Percentiles rank a stretch among this genome's conserved stretches.
Conservation (phyloP, 1,140 invertebrate species). For the Penaeus indicus region DNA sequence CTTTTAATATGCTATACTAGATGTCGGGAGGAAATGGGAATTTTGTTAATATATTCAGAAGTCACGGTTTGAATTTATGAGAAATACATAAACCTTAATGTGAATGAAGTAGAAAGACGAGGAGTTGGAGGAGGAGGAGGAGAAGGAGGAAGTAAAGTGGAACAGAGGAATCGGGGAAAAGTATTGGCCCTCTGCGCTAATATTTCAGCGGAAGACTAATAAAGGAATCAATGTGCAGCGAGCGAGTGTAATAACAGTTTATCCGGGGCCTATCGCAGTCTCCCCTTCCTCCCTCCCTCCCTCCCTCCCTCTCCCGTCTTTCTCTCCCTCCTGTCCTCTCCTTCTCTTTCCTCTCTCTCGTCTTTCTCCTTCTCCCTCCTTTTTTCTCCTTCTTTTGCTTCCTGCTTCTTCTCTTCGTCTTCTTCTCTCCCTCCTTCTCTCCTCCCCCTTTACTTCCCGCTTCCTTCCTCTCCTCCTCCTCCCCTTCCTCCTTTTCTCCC, state of each 20-base stretch:
- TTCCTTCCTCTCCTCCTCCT: neutral
- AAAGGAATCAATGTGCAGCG: constrained; percentile 56
- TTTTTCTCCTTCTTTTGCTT: neutral
- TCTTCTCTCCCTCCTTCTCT: neutral
- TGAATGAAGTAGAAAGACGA: neutral
- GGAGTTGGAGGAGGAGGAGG: neutral
- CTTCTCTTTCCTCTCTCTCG: too few relatives aligned
- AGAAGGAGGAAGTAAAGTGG: neutral
- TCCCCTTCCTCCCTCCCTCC: neutral
- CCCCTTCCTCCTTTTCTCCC: neutral
- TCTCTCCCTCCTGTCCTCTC: too few relatives aligned
- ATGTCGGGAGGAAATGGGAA: too few relatives aligned
- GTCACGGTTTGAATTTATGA: too few relatives aligned
- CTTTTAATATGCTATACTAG: too few relatives aligned
- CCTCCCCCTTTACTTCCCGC: neutral
- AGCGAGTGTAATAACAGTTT: constrained; percentile 52
- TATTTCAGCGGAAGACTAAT: constrained; percentile 53
- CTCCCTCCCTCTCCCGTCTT: neutral
- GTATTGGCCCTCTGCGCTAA: constrained; percentile 31
- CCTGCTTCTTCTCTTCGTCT: neutral
- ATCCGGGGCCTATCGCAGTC: constrained; percentile 37
- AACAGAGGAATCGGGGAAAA: constrained; percentile 17
- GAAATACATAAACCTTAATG: neutral
- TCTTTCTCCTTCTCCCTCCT: too few relatives aligned
- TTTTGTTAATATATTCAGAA: too few relatives aligned